Conservation (phyloP, 2,113 vertebrate genomes). For the Eonycteris spelaea region DNA sequence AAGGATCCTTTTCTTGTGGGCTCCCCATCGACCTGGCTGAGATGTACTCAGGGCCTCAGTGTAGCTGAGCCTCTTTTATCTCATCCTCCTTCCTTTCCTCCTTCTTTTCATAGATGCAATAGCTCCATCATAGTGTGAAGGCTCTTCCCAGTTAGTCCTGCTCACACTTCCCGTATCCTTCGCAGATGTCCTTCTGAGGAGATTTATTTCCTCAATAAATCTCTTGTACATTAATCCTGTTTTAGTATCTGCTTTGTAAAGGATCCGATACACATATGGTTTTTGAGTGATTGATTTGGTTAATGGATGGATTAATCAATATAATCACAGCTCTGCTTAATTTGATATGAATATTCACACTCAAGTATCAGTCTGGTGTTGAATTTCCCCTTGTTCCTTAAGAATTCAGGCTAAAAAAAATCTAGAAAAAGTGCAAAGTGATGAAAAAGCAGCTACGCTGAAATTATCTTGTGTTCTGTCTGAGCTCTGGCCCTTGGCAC, state of each 20-base stretch:
- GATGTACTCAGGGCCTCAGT: neutral
- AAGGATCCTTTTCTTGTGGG: neutral
- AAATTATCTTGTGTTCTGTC: neutral
- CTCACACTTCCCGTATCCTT: neutral
- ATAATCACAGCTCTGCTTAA: neutral
- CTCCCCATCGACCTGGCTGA: neutral
- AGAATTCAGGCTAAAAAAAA: neutral
- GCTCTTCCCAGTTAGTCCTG: neutral
- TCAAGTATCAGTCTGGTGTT: neutral
- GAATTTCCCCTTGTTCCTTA: neutral
- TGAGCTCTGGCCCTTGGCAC: neutral
- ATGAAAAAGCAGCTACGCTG: neutral
- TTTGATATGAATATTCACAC: neutral
- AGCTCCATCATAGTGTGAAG: neutral
- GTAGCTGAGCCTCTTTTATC: neutral
- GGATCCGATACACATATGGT: neutral
- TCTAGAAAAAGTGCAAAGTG: neutral
- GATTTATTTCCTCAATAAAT: neutral
- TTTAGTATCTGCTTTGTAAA: neutral
- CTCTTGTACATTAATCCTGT: neutral
- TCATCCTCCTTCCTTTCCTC: neutral
- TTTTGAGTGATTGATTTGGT: neutral
- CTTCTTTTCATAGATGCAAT: neutral
- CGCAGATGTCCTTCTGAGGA: neutral
- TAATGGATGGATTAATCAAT: neutral